phyloP scores from a whole-genome alignment of 2,113 vertebrate genomes.

The Spilogale gracilis region DNA sequence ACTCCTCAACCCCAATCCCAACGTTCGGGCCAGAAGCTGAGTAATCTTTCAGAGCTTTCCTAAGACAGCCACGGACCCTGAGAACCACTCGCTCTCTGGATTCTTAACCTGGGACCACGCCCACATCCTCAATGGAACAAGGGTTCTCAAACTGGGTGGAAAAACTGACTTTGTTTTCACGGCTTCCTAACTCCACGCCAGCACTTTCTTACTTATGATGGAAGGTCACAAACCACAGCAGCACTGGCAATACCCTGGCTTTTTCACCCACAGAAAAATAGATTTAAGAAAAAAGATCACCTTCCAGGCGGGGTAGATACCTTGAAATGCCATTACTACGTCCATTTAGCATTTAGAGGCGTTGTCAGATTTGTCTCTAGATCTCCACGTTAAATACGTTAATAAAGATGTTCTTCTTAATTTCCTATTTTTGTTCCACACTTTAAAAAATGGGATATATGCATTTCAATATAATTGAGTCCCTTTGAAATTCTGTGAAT shows the following conservation, averaged over 20 bases:
- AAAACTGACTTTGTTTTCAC: not conserved
- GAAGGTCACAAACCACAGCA: not conserved
- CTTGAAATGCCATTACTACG: not conserved
- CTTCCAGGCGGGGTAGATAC: too few species aligned
- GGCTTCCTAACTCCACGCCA: not conserved
- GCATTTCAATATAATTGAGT: not conserved
- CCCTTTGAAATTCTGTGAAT: not conserved
- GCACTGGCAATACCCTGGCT: not conserved
- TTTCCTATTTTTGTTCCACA: not conserved
- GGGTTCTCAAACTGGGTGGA: not conserved
- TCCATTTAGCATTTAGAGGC: too few species aligned
- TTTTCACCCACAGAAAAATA: not conserved
- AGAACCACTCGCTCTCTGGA: not conserved
- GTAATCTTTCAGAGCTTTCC: not conserved
- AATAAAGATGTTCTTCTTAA: not conserved
- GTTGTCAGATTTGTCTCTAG: not conserved
- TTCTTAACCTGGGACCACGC: not conserved
- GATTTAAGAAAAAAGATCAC: not conserved
- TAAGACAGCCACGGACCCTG: not conserved
- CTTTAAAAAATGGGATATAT: not conserved
- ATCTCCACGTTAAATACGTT: not conserved
- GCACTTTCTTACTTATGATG: not conserved
- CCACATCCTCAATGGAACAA: rapidly evolving
- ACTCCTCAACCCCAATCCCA: not conserved
- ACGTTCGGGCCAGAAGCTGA: not conserved